Evolutionary conservation across 2,113 vertebrate genomes (phyloP).

Genomic region (Tangachromis dhanisi): DNA sequence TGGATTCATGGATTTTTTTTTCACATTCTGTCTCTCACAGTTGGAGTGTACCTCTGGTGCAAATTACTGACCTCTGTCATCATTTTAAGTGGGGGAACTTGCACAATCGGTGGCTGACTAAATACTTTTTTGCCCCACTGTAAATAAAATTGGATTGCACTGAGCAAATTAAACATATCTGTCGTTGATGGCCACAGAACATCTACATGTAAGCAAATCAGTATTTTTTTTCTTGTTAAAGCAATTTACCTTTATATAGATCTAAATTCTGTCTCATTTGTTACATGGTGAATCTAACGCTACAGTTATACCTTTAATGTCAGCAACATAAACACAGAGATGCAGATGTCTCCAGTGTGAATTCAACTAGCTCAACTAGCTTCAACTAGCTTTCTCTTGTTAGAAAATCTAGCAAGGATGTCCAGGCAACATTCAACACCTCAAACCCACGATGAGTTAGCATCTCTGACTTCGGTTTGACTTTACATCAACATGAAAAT

Average conservation of each 20-base stretch:
- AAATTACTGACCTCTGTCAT: no score
- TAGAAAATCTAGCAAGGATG: accelerated
- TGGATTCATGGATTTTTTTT: no score
- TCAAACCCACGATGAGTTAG: neutral
- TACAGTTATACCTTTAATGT: no score
- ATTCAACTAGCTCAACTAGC: neutral
- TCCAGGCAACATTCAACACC: neutral
- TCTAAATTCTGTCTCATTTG: neutral
- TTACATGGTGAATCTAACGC: neutral
- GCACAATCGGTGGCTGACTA: no score
- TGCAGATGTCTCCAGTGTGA: neutral
- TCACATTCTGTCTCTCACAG: no score
- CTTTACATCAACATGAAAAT: neutral
- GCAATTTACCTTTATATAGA: neutral
- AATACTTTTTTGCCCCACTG: no score
- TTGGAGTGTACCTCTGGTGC: no score
- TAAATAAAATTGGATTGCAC: neutral
- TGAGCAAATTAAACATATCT: neutral
- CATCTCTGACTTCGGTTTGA: neutral
- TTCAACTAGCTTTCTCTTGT: neutral
- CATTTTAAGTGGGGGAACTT: no score
- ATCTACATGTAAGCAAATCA: neutral
- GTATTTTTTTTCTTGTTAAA: neutral
- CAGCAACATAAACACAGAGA: neutral
- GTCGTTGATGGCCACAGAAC: accelerated